phyloP scores from a whole-genome alignment of 2,888 invertebrate species.

The Copidosoma aretas region DNA sequence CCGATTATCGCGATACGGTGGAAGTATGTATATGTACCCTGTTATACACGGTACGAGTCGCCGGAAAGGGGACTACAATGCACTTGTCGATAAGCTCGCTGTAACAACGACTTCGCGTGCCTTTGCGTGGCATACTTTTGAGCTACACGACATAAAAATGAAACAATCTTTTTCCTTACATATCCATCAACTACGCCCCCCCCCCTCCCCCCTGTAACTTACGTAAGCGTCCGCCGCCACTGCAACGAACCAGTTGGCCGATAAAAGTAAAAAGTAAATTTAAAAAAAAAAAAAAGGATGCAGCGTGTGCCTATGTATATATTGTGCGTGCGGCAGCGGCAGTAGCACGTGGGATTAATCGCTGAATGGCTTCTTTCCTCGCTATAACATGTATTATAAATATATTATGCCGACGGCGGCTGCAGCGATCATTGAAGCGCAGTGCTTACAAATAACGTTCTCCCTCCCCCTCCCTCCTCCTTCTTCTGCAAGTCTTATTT shows the following conservation, averaged over 20 bases:
- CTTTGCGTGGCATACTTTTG: background rate
- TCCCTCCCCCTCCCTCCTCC: too few relatives aligned
- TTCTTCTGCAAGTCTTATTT: background rate
- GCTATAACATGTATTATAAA: conserved; percentile 19
- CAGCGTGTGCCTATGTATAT: too few relatives aligned
- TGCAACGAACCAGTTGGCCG: too few relatives aligned
- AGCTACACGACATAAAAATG: background rate
- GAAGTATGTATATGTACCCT: background rate
- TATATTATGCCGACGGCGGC: conserved; percentile 18
- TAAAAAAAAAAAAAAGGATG: background rate
- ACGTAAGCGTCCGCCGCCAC: too few relatives aligned
- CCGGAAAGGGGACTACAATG: background rate
- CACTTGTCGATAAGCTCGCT: background rate
- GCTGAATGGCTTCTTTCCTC: background rate
- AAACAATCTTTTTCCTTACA: background rate
- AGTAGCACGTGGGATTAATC: background rate
- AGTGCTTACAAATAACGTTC: conserved; percentile 32
- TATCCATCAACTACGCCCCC: too few relatives aligned
- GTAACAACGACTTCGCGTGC: background rate
- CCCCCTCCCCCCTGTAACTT: too few relatives aligned
- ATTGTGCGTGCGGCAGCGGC: too few relatives aligned
- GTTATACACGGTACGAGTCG: background rate
- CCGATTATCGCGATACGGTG: background rate
- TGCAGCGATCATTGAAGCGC: conserved; percentile 21
- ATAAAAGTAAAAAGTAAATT: too few relatives aligned